Conservation (phyloP, 1,140 invertebrate genomes). For the Trachymyrmex septentrionalis region DNA sequence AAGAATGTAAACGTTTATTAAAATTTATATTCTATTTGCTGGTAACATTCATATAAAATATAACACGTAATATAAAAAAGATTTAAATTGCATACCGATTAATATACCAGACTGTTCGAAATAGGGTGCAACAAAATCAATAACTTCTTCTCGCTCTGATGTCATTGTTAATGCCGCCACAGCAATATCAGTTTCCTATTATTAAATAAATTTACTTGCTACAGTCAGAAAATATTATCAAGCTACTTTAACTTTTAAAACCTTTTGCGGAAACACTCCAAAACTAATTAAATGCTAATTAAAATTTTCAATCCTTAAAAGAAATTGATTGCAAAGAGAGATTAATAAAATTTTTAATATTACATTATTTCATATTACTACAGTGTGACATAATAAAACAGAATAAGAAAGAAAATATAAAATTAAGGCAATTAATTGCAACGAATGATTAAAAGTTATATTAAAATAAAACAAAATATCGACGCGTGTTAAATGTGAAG, state of each 20-base stretch:
- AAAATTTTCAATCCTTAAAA: no score
- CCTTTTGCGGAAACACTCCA: not conserved
- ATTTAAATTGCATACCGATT: slow-evolving; percentile 88
- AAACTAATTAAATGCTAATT: no score
- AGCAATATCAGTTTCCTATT: slow-evolving; percentile 93
- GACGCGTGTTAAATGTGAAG: not conserved
- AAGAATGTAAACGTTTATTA: not conserved
- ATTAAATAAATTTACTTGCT: slow-evolving; percentile 8
- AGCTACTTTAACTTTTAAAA: not conserved
- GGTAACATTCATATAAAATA: not conserved
- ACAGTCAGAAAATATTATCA: not conserved
- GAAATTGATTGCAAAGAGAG: no score
- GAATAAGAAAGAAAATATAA: not conserved
- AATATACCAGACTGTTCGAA: slow-evolving; percentile 96
- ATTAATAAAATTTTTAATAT: no score
- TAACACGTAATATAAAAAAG: not conserved
- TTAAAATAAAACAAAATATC: not conserved
- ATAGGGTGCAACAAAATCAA: slow-evolving; percentile 97
- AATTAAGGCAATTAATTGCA: not conserved
- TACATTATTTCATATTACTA: not conserved
- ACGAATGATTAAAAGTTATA: not conserved
- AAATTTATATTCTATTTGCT: not conserved
- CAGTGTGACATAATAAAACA: not conserved
- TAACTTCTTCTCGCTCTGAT: slow-evolving; percentile 96
- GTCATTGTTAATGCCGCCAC: slow-evolving; percentile 96